phyloP scores from a whole-genome alignment of 1,140 invertebrate genomes.

The Orchestia grillus region DNA sequence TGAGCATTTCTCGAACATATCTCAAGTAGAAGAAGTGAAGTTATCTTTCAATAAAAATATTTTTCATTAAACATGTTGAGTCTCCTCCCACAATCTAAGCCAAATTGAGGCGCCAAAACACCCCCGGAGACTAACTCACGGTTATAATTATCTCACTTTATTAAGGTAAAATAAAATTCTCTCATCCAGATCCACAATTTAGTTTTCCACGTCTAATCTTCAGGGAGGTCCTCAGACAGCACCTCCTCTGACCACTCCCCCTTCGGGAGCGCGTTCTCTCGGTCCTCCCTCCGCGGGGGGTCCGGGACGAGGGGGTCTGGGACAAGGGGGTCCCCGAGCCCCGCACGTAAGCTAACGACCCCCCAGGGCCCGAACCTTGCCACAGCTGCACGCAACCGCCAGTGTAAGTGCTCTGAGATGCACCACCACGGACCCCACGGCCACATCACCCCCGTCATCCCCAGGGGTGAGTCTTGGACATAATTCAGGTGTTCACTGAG shows the following conservation, averaged over 20 bases:
- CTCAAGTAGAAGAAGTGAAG: too few species aligned
- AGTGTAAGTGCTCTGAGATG: conserved; percentile 31
- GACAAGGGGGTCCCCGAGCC: background rate
- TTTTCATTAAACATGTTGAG: too few species aligned
- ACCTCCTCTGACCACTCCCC: conserved; percentile 24
- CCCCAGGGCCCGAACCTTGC: conserved; percentile 43
- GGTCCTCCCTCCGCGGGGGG: background rate
- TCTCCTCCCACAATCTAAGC: too few species aligned
- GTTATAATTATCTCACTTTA: too few species aligned
- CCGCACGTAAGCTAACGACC: background rate
- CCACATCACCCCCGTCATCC: conserved; percentile 19
- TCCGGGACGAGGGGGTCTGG: background rate
- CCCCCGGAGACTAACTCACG: too few species aligned
- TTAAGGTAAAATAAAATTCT: background rate
- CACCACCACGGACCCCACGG: conserved; percentile 38
- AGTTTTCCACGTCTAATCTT: background rate
- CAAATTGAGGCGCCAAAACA: too few species aligned
- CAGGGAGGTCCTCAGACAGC: conserved; percentile 44
- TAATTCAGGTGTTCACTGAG: too few species aligned
- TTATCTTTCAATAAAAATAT: too few species aligned
- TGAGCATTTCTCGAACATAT: too few species aligned
- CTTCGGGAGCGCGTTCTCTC: background rate
- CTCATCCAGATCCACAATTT: background rate
- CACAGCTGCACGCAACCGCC: background rate
- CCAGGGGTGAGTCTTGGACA: background rate